Base-by-base conservation (phyloP, 2,113 vertebrate species). In the Forbesichthys papilliferus region DNA sequence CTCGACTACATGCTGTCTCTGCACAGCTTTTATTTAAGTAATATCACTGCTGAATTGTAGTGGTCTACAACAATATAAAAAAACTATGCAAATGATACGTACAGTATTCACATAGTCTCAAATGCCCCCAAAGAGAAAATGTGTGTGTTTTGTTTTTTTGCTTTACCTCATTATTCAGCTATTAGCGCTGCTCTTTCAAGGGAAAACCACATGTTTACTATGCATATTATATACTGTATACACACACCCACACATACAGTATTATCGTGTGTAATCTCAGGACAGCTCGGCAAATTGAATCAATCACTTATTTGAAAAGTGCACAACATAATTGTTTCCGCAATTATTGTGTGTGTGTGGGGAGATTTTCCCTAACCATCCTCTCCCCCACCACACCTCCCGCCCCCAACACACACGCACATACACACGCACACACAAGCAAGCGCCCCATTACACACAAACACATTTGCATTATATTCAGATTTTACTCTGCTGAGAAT, bases 81-180 rank as follows among this genome's bases (percentile, higher is more conserved):
- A 5, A 6, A 42, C 7, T 2, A 42, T 42, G 36, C 5, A 42
- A 42, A 42, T 6, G 1, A 8, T 52, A 11, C 3, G 3, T 52
- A 12, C 49, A 27, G 11, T 52, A 12, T 52, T 59, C 57, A 59
- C 57, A 59, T 12, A 5, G 11, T 34, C 36, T 42, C 36, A 42
- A 8, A 42, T 59, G 8, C 57, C 18, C 11, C 57, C 2, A 33
- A 20, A 34, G 57, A 59, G 56, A 59, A 5, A 47, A 10, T 36
- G 51, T 27, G 11, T 58, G 33, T 52, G 34, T 14, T 54, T 14
- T 5, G 14, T 54, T n/a, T 16, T 14, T 54, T 54, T 54, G 13
- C 16, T 7, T 54, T 79, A 82, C 74, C 75, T 84, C 77, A 87
- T 85, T 85, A 85, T 83, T 85, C 74, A 80, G 79, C 78, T 76